Base-by-base conservation (phyloP, 2,797 vertebrate genomes). In the Neosilurus hyrtlii region DNA sequence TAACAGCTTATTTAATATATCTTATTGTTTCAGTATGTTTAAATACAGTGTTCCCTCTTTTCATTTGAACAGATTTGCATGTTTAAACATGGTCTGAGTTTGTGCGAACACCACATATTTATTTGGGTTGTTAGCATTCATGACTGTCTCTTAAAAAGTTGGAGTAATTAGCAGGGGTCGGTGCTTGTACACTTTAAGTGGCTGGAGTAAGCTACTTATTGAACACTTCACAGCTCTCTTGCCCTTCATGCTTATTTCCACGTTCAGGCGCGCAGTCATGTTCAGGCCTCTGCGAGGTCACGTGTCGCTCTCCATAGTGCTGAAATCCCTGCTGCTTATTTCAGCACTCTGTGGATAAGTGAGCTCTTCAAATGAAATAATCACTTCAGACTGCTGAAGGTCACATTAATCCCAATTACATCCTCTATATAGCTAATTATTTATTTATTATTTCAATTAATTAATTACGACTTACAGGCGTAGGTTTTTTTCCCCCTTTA, bases 261-360 rank as follows among this genome's bases (percentile, higher is more conserved):
- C 61, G 26, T n/a, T 61, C 73, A 43, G 10, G 20, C 15, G 59
- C 61, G 10, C 66, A 20, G 20, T 67, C 78, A 54, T 51, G 18
- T 54, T 16, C 37, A 51, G 59, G 16, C 30, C 30, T 30, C 30
- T 1, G 30, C n/a, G 12, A 24, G 37, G 51, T 15, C 79, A 57
- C 26, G 63, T 75, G 85, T 70, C 83, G 72, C 85, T 87, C 51
- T 86, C 85, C 88, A 9, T 79, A 67, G 88, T 87, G 67, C 83
- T 87, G 86, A 86, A 87, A 82, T 37, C 61, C 35, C 51, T 49
- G 16, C 63, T 9, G 59, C 51, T 20, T 18, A 63, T 66, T 75
- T 7, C 43, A 61, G 75, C 57, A 9, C 54, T 59, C 22, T 49
- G 54, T 26, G 72, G 12, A 15, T 57, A 35, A 77, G 79, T 51